Evolutionary conservation across 2,113 vertebrate genomes (phyloP), one percentile per base, ranked within the genome.

Genomic region (Acinonyx jubatus): DNA sequence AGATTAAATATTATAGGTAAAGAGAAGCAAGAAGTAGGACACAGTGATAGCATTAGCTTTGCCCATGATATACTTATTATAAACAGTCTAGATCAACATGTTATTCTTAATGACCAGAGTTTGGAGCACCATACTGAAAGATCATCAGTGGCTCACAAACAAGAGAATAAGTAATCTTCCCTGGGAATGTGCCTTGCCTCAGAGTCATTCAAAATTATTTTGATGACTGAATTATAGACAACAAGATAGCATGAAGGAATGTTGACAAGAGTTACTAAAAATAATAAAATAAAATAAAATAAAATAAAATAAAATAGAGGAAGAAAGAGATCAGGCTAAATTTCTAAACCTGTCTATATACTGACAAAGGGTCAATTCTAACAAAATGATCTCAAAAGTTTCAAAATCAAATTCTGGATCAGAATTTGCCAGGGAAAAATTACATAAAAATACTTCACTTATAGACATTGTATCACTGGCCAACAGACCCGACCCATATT

Each of bases 141-240:
- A 61, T 23, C 5, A 89, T 63, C 45, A 55, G 11, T 41, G 61
- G 14, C n/a, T 94, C 48, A 87, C 19, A 86, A 97, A 88, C 33
- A 91, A 65, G 1, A 8, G 41, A 92, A 45, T 65, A 33, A 57
- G 3, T 63, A 82, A 25, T 89, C 41, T 73, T 86, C 14, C 31
- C 41, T 78, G 15, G 74, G 71, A 78, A 73, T 41, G 4, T 93
- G 9, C 33, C 13, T 73, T 79, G 21, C 7, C 33, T 80, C 7
- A 31, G 68, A 79, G 38, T 88, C 69, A 88, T 65, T 90, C 36
- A 82, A 94, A 93, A 88, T 61, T 66, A 94, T 61, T 88, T 74
- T 52, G 87, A 57, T 91, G 69, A 86, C 71, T 94, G 93, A 97
- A 82, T 86, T 15, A 71, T 23, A 94, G 29, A 15, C 80, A 14